These are phyloP conservation scores for Alethe castanea DNA, from an alignment of 2,113 vertebrate genomes.

Conservation along the genomic window DNA sequence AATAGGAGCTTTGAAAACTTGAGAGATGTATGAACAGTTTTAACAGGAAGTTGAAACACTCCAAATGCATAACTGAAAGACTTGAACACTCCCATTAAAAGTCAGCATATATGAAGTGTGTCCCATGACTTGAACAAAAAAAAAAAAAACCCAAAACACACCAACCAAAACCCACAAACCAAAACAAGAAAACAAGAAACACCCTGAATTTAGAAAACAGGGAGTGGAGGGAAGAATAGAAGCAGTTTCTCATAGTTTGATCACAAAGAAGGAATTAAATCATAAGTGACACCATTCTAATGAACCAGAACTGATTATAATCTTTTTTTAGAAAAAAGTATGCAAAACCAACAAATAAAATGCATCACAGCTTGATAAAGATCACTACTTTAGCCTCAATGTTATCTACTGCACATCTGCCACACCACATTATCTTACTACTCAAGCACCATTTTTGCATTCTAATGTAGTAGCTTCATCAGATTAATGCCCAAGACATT, in stretches of 20 bases:
- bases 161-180: background rate
- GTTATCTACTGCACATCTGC: constrained; percentile 77
- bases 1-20: background rate
- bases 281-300: constrained; percentile 69
- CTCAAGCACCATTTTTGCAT: constrained; percentile 76
- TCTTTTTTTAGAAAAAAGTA: constrained; percentile 64
- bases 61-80: background rate
- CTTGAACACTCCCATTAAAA: background rate
- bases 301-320: constrained; percentile 73
- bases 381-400: constrained; percentile 59
- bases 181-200: background rate
- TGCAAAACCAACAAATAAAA: constrained; percentile 72
- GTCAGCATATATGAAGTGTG: background rate
- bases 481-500: constrained; percentile 82
- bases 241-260: constrained; percentile 40
- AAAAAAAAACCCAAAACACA: too few species aligned
- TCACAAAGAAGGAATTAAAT: constrained; percentile 63
- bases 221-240: background rate
- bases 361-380: constrained; percentile 66
- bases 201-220: background rate
- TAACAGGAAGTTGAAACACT: background rate
- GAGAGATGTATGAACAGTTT: background rate
- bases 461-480: constrained; percentile 76
- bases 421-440: constrained; percentile 71
- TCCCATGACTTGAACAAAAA: background rate